phyloP scores from a whole-genome alignment of 2,797 vertebrate genomes.

The Echeneis naucrates region DNA sequence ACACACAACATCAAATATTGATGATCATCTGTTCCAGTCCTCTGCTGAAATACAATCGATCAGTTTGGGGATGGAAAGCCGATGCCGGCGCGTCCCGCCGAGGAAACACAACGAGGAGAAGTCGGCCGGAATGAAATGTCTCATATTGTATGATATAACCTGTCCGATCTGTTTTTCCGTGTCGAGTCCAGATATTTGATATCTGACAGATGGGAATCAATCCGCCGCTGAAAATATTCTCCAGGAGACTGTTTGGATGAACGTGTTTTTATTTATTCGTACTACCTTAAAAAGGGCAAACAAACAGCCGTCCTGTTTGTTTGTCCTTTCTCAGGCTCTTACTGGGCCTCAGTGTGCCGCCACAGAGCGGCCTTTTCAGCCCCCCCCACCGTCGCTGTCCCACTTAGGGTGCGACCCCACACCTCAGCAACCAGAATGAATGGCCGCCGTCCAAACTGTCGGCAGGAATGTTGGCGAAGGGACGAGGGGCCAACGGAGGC shows the following conservation, averaged over 20 bases:
- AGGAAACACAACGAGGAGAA: not conserved
- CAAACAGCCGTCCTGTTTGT: constrained; percentile 23
- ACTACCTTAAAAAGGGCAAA: not conserved
- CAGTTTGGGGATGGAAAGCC: constrained; percentile 8
- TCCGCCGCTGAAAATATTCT: not conserved
- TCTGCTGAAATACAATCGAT: constrained; percentile 44
- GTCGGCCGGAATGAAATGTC: not conserved
- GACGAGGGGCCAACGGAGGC: not conserved
- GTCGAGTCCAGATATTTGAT: no score
- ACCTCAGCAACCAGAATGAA: constrained; percentile 1
- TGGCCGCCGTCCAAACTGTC: constrained; percentile 37
- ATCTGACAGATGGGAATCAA: not conserved
- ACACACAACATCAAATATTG: constrained; percentile 55
- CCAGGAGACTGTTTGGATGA: not conserved
- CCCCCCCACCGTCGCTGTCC: constrained; percentile 15
- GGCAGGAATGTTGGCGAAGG: constrained; percentile 20
- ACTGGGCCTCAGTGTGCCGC: constrained; percentile 46
- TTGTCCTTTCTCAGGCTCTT: constrained; percentile 40
- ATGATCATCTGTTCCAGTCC: constrained; percentile 38
- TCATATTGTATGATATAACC: not conserved
- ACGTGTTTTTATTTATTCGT: not conserved
- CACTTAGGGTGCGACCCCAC: not conserved
- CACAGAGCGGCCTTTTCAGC: constrained; percentile 25
- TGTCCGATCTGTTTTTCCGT: not conserved
- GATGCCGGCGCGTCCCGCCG: not conserved